A percentile compares a stretch with the other conserved stretches of the same genome.
These are phyloP conservation scores for Trichechus manatus DNA, from an alignment of 2,113 vertebrate species.

Conservation along the genomic window DNA sequence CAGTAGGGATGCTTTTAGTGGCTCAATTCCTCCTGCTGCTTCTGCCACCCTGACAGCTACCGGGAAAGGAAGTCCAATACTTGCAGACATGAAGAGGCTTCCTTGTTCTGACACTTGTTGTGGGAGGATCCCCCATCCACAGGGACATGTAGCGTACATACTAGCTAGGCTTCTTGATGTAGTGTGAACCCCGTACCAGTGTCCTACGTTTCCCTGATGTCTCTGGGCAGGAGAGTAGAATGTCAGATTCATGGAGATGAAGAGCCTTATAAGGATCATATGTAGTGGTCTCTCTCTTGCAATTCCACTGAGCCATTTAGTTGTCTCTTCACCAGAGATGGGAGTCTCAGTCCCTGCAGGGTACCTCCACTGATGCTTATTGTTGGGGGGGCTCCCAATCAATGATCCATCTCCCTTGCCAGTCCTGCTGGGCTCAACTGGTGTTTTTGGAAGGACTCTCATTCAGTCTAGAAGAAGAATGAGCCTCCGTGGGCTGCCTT, in stretches of 20 bases:
- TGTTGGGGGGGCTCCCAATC: neutral
- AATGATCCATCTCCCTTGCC: neutral
- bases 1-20: neutral
- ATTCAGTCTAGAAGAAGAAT: neutral
- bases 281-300: neutral
- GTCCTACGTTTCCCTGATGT: too few relatives aligned
- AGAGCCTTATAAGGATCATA: neutral
- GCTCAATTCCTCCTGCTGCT: neutral
- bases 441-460: neutral
- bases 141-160: fast-evolving
- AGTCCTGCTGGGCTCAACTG: neutral
- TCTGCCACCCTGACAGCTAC: too few relatives aligned
- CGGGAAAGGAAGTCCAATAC: too few relatives aligned
- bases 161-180: too few relatives aligned
- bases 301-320: too few relatives aligned
- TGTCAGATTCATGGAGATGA: neutral
- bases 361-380: neutral
- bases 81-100: neutral
- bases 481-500: neutral
- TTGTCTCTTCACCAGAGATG: neutral
- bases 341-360: neutral
- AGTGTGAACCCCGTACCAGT: neutral
- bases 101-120: neutral
- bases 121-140: neutral
- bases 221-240: neutral